Conservation (phyloP, 2,113 vertebrate species). For the Jaculus jaculus region DNA sequence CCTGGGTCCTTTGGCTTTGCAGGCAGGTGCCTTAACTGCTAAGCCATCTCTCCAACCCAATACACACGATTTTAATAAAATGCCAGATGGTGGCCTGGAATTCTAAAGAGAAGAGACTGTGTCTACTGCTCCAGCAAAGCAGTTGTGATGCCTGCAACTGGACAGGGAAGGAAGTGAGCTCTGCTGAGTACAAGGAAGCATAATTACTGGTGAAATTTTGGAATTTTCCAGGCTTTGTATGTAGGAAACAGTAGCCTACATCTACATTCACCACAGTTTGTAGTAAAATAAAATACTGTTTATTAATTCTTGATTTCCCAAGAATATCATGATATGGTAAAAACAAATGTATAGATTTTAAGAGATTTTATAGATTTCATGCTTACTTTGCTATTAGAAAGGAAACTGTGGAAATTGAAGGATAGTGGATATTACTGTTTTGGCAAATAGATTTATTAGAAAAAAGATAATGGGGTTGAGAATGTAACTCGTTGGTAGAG, state of each 20-base stretch:
- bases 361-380: slow-evolving; percentile 1
- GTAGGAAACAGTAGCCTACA: not conserved
- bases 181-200: not conserved
- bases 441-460: not conserved
- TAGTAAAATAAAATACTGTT: not conserved
- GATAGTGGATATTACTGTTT: not conserved
- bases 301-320: not conserved
- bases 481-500: not conserved
- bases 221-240: not conserved
- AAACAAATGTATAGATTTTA: not conserved
- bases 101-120: not conserved
- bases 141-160: not conserved
- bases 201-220: not conserved
- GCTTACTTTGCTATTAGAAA: not conserved
- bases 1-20: too few species aligned
- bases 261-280: not conserved
- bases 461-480: not conserved
- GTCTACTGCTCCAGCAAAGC: not conserved
- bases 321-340: not conserved
- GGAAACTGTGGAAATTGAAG: slow-evolving; percentile 23
- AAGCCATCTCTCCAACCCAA: too few species aligned
- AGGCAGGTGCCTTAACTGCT: too few species aligned
- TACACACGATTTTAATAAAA: too few species aligned
- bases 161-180: not conserved
- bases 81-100: not conserved